Evolutionary conservation across 2,888 invertebrate species (phyloP).

Genomic region (Leptinotarsa tumamoca): DNA sequence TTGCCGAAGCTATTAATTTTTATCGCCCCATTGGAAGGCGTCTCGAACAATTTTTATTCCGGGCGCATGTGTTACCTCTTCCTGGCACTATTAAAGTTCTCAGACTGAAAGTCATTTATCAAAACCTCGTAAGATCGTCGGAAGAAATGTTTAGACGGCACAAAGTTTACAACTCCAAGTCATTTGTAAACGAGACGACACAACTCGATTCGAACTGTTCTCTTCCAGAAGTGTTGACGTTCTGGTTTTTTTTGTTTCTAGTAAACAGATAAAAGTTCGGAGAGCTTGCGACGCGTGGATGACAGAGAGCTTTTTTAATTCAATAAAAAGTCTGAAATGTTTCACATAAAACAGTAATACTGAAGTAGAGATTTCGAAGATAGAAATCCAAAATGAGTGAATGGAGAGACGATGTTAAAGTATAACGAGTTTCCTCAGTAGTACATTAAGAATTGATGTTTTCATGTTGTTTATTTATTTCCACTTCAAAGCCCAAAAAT

Average conservation of each 20-base stretch:
- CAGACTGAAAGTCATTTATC: constrained; percentile 44
- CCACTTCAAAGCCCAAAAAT: too few species aligned
- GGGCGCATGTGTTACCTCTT: constrained; percentile 41
- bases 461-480: too few species aligned
- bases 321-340: not conserved
- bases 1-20: constrained; percentile 45
- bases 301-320: not conserved
- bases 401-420: too few species aligned
- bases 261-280: constrained; percentile 37
- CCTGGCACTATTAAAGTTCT: constrained; percentile 43
- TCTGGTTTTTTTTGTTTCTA: constrained; percentile 28
- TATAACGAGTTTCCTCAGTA: too few species aligned
- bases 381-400: too few species aligned
- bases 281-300: constrained; percentile 13
- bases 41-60: constrained; percentile 38
- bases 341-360: not conserved
- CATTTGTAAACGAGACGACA: constrained; percentile 42
- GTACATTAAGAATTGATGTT: too few species aligned
- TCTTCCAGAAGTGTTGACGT: constrained; percentile 18
- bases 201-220: constrained; percentile 32
- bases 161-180: constrained; percentile 43
- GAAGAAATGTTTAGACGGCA: constrained; percentile 31
- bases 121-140: constrained; percentile 36
- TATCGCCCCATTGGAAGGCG: constrained; percentile 28
- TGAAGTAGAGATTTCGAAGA: too few species aligned